Evolutionary conservation across 2,888 invertebrate genomes (phyloP).

Genomic region (Morpho deidamia): DNA sequence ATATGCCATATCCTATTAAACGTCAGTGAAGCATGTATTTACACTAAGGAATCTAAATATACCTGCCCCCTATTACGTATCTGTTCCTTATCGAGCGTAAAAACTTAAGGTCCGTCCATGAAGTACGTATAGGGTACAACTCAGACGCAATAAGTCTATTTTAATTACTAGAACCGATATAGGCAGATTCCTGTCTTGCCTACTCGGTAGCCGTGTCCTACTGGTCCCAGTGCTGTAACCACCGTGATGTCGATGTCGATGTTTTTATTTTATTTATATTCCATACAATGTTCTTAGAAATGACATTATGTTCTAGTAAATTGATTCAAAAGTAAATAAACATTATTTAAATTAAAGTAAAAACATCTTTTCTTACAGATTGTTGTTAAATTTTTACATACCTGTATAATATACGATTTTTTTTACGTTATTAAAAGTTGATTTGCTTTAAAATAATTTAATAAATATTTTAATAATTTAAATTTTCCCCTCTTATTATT

Average conservation of each 20-base stretch:
- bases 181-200: conserved; percentile 75
- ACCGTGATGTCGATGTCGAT: conserved; percentile 26
- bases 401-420: no score
- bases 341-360: no score
- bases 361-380: no score
- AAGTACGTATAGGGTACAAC: conserved; percentile 34
- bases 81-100: conserved; percentile 23
- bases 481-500: no score
- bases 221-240: conserved; percentile 44
- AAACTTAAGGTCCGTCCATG: conserved; percentile 29
- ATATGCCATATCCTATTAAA: no score
- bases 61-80: conserved; percentile 24
- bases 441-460: no score
- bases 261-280: neutral
- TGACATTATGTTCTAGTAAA: no score
- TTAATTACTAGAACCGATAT: conserved; percentile 75
- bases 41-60: conserved; percentile 20
- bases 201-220: conserved; percentile 69
- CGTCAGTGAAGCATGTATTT: neutral
- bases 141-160: conserved; percentile 72
- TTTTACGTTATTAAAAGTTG: no score
- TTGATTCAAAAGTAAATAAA: no score
- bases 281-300: no score
- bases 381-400: no score
- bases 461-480: no score